Base-by-base conservation (phyloP, 2,888 invertebrate species). In the Clostera curtula region DNA sequence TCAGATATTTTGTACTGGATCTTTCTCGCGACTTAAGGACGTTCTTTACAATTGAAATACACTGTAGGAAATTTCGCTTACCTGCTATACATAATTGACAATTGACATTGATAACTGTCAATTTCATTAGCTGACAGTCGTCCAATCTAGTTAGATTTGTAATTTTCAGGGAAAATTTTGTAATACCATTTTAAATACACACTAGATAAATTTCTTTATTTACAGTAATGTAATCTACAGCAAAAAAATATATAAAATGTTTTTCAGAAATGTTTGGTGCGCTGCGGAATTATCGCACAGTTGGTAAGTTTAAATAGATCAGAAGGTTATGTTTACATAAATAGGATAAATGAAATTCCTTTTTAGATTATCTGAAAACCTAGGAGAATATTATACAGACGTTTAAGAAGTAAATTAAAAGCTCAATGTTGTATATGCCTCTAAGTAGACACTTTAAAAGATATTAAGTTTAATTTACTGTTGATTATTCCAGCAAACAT, bases 201-300 rank as follows among this genome's bases (percentile, higher is more conserved):
- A 12, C n/a, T 24, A 25, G 34, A 36, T 34, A 38, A 36, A 16
- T 34, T 21, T 24, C 22, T 27, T 35, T 38, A 36, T 48, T 43
- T 31, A 7, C 34, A 44, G 64, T 56, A 58, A 74, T 74, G 70
- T 63, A 57, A 66, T 38, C 35, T 40, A 33, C 37, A 45, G 40
- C 20, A 38, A 27, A 44, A 37, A 32, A 45, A 48, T 49, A 47
- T 42, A 41, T 66, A 79, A 42, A 45, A 82, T 82, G 82, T 71
- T 79, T 47, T 71, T 55, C 47, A 71, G 65, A 68, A 80, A 77
- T 72, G 68, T 69, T 51, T 68, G 64, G 54, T 65, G 49, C 37
- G 66, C 64, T 35, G 65, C 71, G 29, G 74, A 80, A 49, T 51
- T 76, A 52, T 65, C 65, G 26, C 57, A 63, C 51, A 65, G 37